A percentile compares a stretch with the other conserved stretches of the same genome.
Evolutionary conservation across 2,797 vertebrate genomes (phyloP).

Genomic region (Cyprinodon diabolis): DNA sequence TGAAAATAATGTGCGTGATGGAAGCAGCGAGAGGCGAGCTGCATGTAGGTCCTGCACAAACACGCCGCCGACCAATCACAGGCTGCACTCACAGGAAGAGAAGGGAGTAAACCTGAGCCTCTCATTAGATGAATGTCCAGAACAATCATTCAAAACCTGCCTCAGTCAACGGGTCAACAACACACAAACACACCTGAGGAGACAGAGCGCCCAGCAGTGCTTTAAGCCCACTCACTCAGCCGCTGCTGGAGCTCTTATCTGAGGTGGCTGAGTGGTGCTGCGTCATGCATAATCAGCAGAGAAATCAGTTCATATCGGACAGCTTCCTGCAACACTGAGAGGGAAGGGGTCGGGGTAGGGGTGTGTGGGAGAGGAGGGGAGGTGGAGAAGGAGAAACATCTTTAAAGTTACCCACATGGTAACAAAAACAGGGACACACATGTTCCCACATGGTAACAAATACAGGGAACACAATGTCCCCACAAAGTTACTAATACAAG

Average conservation of each 20-base stretch:
- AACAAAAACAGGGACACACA: too few relatives aligned
- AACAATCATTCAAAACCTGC: constrained; percentile 59
- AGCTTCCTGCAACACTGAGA: constrained; percentile 5
- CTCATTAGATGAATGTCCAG: constrained; percentile 58
- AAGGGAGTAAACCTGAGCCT: constrained; percentile 37
- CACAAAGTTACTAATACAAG: too few relatives aligned
- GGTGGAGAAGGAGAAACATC: too few relatives aligned
- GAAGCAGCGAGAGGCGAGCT: constrained; percentile 5
- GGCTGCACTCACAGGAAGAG: constrained; percentile 19
- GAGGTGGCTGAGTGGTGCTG: constrained; percentile 16
- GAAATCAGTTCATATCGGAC: constrained; percentile 16
- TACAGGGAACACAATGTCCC: too few relatives aligned
- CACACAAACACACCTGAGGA: background rate
- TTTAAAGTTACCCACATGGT: too few relatives aligned
- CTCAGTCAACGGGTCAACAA: constrained; percentile 1
- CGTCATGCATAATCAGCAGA: constrained; percentile 13
- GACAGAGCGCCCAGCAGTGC: background rate
- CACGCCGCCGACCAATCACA: constrained; percentile 35
- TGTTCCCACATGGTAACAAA: too few relatives aligned
- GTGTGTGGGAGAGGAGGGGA: background rate
- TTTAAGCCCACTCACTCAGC: constrained; percentile 11
- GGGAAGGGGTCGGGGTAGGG: background rate
- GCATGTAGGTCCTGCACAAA: background rate
- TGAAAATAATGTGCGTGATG: constrained; percentile 1
- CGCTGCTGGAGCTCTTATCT: constrained; percentile 1